Evolutionary conservation across 2,797 vertebrate species (phyloP).

Genomic region (Acanthornis magna): DNA sequence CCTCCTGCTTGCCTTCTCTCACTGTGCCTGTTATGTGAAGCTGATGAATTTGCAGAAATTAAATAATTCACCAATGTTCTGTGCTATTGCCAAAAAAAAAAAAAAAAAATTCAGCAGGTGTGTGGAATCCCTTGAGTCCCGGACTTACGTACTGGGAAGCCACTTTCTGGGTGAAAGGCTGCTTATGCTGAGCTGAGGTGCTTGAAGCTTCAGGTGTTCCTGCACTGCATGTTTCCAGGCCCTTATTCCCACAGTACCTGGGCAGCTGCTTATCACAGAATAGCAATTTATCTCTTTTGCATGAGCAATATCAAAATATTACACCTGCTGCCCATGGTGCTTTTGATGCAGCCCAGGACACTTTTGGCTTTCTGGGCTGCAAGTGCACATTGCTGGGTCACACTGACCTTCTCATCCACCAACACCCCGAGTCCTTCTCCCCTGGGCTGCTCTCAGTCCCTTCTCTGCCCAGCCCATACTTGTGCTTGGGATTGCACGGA

Average conservation of each 20-base stretch:
- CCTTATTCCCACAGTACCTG: not conserved
- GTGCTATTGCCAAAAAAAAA: not conserved
- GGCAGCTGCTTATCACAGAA: not conserved
- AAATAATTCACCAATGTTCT: not conserved
- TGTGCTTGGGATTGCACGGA: not conserved
- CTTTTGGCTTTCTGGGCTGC: not conserved
- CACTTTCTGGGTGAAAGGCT: not conserved
- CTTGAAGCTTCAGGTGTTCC: not conserved
- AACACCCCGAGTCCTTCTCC: not conserved
- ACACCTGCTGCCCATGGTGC: not conserved
- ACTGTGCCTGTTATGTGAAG: not conserved
- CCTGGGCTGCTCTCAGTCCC: not conserved
- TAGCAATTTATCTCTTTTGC: not conserved
- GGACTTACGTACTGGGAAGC: not conserved
- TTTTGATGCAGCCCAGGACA: not conserved
- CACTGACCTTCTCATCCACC: not conserved
- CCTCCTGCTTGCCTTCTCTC: not conserved
- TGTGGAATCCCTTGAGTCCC: not conserved
- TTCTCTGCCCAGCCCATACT: fast-evolving
- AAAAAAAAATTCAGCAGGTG: not conserved
- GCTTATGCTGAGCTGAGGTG: not conserved
- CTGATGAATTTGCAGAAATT: not conserved
- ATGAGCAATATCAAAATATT: not conserved
- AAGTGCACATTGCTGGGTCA: not conserved
- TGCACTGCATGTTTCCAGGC: not conserved